phyloP scores from a whole-genome alignment of 2,113 vertebrate genomes.

The Epinephelus fuscoguttatus region DNA sequence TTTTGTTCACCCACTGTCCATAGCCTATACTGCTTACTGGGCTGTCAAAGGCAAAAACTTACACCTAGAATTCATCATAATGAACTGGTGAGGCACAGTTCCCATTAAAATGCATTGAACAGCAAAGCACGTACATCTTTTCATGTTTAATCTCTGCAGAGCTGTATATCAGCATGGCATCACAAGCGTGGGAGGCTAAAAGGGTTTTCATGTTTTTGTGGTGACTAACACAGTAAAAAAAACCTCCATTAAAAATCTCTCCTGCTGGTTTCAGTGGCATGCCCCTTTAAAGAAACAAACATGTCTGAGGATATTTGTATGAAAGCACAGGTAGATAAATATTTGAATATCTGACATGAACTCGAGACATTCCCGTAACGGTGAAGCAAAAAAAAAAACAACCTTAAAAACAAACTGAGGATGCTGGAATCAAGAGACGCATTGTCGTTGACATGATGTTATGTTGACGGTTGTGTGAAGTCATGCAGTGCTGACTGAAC shows the following conservation, averaged over 20 bases:
- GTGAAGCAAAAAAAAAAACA: conserved; percentile 18
- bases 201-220: conserved; percentile 9
- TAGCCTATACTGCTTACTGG: background rate
- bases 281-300: conserved; percentile 47
- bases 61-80: conserved; percentile 16
- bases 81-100: background rate
- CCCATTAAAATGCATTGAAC: background rate
- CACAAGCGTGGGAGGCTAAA: background rate
- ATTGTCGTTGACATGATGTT: conserved; percentile 52
- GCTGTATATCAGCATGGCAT: conserved; percentile 8
- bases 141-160: background rate
- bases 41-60: background rate
- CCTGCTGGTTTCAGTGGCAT: conserved; percentile 14
- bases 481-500: conserved; percentile 55
- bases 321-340: conserved; percentile 50
- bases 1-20: background rate
- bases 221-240: background rate
- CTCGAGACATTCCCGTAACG: conserved; percentile 29
- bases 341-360: conserved; percentile 61
- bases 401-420: conserved; percentile 52
- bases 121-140: background rate
- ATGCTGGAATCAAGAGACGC: conserved; percentile 56
- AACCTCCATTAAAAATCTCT: conserved; percentile 7
- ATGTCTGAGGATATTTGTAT: conserved; percentile 34
- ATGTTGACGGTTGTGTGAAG: conserved; percentile 47